These are phyloP conservation scores for Luperina testacea DNA, from an alignment of 2,888 invertebrate species.

Conservation along the genomic window DNA sequence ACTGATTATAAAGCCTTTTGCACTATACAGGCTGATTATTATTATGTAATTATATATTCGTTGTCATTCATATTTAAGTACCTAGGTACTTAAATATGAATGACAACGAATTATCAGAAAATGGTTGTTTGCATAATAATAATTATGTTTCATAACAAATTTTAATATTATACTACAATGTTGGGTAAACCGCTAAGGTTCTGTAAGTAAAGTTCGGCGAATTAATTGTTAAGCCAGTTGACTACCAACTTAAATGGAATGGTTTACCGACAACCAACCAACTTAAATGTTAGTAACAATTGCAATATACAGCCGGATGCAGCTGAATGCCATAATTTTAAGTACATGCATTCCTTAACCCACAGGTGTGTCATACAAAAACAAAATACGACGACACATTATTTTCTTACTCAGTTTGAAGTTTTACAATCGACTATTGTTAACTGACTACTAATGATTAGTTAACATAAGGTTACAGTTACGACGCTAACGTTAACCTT, in stretches of 20 bases:
- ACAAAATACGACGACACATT: background rate
- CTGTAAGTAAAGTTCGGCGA: background rate
- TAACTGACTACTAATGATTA: background rate
- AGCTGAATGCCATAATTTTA: background rate
- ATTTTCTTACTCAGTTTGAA: background rate
- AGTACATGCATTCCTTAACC: background rate
- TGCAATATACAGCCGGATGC: background rate
- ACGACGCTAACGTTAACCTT: background rate
- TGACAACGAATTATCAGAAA: background rate
- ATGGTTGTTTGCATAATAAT: background rate
- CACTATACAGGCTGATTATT: too few relatives aligned
- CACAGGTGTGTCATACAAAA: too few relatives aligned
- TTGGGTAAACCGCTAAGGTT: background rate
- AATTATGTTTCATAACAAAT: background rate
- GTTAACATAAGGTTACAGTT: too few relatives aligned
- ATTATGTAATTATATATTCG: too few relatives aligned
- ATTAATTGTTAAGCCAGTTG: too few relatives aligned
- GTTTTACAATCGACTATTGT: background rate
- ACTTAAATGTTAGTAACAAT: background rate
- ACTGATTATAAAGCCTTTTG: background rate
- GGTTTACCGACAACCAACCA: too few relatives aligned
- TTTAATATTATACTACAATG: background rate
- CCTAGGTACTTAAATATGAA: background rate
- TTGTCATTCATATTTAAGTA: too few relatives aligned
- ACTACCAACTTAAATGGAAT: background rate